Conservation (phyloP, 2,797 vertebrate genomes). For the Nannoperca obscura region DNA sequence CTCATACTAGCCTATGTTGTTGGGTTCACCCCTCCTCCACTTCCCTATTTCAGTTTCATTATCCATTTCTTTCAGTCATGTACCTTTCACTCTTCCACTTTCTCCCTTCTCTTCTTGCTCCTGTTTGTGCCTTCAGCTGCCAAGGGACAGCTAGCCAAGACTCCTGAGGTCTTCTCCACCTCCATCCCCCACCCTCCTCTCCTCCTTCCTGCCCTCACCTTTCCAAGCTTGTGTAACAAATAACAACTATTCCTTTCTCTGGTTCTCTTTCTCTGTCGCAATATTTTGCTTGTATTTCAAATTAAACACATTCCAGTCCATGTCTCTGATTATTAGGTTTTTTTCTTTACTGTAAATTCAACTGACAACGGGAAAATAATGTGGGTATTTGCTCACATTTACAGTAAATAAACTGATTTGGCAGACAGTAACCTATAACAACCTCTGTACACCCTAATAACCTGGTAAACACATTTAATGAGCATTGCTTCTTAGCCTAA, state of each 20-base stretch:
- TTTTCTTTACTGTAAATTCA: conserved; percentile 1
- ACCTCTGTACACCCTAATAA: conserved; percentile 7
- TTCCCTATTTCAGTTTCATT: neutral
- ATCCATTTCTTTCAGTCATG: neutral
- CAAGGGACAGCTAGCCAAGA: conserved; percentile 52
- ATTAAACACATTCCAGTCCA: neutral
- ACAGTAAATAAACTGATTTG: neutral
- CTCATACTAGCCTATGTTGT: no score
- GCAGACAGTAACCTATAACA: neutral
- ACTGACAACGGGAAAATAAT: neutral
- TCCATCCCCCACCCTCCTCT: conserved; percentile 31
- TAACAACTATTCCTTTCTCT: conserved; percentile 16
- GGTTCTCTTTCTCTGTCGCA: neutral
- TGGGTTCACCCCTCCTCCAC: neutral
- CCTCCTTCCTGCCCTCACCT: conserved; percentile 3
- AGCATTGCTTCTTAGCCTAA: conserved; percentile 10
- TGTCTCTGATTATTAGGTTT: neutral
- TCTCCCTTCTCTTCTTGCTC: conserved; percentile 27
- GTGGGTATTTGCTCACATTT: neutral
- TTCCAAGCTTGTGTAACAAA: conserved; percentile 20
- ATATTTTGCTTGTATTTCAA: neutral
- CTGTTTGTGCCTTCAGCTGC: conserved; percentile 37
- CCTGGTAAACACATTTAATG: conserved; percentile 41
- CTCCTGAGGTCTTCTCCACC: conserved; percentile 48
- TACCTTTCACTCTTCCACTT: conserved; percentile 24